Evolutionary conservation across 2,888 invertebrate species (phyloP).

Genomic region (Trissonchulus sp.): DNA sequence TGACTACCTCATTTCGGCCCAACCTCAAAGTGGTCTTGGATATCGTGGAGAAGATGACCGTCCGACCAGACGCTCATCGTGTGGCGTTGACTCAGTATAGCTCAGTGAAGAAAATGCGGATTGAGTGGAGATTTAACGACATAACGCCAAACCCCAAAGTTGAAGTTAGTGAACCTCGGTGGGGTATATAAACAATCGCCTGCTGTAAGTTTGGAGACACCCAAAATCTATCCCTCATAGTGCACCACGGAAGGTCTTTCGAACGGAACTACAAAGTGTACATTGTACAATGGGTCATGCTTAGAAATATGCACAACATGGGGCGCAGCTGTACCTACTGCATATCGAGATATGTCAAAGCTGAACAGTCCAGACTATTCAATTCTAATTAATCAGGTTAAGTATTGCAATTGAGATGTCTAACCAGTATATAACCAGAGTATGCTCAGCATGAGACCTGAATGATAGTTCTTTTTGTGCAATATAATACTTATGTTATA

Average conservation of each 20-base stretch:
- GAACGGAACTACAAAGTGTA: no score
- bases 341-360: no score
- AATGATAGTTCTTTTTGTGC: no score
- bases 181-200: background rate
- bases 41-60: background rate
- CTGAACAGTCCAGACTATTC: no score
- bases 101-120: slow-evolving; percentile 4
- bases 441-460: background rate
- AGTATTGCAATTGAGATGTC: no score
- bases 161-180: background rate
- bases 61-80: slow-evolving; percentile 11
- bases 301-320: no score
- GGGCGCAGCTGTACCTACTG: no score
- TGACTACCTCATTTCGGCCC: background rate
- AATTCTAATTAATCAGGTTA: no score
- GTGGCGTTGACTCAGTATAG: slow-evolving; percentile 6
- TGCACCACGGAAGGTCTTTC: no score
- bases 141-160: background rate
- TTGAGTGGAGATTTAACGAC: background rate
- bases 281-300: no score
- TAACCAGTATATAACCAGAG: slow-evolving; percentile 6
- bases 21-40: background rate
- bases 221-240: no score
- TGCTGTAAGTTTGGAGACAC: background rate
- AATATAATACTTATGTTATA: no score